Base-by-base conservation (phyloP, 92 coral and sea anemone species). In the Umimayanthus kanabou region DNA sequence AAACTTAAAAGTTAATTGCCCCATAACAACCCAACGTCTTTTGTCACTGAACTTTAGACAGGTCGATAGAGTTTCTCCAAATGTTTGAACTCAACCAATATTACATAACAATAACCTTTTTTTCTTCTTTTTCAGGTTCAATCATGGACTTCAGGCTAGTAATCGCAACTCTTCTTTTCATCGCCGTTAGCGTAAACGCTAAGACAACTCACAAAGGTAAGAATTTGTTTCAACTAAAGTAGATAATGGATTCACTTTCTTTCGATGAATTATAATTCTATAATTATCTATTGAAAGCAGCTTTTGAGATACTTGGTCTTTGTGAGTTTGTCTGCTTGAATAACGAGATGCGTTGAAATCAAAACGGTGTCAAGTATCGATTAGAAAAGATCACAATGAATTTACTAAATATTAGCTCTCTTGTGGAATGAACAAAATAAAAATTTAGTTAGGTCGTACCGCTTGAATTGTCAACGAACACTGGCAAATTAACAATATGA, bases 141-240 rank as follows among this genome's bases (percentile, higher is more conserved):
- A 93, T 94, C 98, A 95, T 95, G 98, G 94, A 95, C 82, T 90
- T 80, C 91, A 93, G 91, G 90, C 94, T 95, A 88, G 79, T 95
- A 67, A 84, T 95, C 77, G 95, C 96, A 88, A 89, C 98, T 91
- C 94, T 95, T 72, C 88, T 95, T 79, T 88, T 95, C 82, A 85
- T 95, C 70, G 89, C 88, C 76, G 92, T 93, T 79, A 90, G 91
- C 82, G 98, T 93, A 55, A 58, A 93, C 79, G 95, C 96, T 23
- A 93, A 91, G 76, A 53, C 96, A 55, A 79, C 90, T 67, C 94
- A 89, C 80, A 92, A 92, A 94, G 98, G 94, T 92, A 89, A 92
- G 85, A 26, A 18, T 16, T 33, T 47, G 16, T 77, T 28, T 43
- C 42, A 23, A 39, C 33, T 16, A 13, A 70, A 47, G n/a, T 26